These are phyloP conservation scores for Yponomeuta plumbellus DNA, from an alignment of 2,888 invertebrate genomes.

Conservation along the genomic window DNA sequence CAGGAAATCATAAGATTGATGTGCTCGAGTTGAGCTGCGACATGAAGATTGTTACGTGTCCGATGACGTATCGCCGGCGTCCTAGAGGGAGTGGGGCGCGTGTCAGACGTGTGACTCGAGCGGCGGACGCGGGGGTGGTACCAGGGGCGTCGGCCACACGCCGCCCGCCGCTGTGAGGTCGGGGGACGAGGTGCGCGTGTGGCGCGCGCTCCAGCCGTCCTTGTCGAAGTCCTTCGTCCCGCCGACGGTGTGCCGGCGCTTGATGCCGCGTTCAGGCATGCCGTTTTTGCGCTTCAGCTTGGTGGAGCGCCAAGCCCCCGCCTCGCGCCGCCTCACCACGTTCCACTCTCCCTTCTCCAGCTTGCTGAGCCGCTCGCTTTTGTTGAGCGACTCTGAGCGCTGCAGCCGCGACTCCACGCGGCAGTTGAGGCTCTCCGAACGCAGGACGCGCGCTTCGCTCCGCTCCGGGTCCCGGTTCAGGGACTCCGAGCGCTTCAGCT, in stretches of 20 bases:
- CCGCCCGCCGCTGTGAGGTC: slow-evolving; percentile 63
- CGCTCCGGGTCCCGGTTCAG: slow-evolving; percentile 75
- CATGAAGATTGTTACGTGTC: not conserved
- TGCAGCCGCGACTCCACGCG: slow-evolving; percentile 48
- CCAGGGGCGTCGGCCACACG: slow-evolving; percentile 48
- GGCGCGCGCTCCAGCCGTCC: slow-evolving; percentile 78
- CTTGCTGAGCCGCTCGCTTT: slow-evolving; percentile 69
- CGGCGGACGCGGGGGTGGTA: slow-evolving; percentile 51
- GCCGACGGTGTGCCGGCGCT: slow-evolving; percentile 93
- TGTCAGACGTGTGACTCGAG: slow-evolving; percentile 53
- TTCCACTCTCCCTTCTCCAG: slow-evolving; percentile 84
- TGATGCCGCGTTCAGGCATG: slow-evolving; percentile 88
- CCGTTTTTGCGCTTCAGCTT: slow-evolving; percentile 86
- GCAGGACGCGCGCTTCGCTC: slow-evolving; percentile 71
- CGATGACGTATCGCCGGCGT: slow-evolving; percentile 35
- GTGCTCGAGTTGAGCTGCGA: slow-evolving; percentile 8
- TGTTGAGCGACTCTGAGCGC: slow-evolving; percentile 46
- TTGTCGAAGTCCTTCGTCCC: slow-evolving; percentile 90
- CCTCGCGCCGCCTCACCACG: slow-evolving; percentile 79
- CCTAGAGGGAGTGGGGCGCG: slow-evolving; percentile 30
- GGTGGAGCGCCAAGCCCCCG: slow-evolving; percentile 71
- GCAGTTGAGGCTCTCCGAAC: slow-evolving; percentile 79
- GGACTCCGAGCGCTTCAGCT: slow-evolving; percentile 78
- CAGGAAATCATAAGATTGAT: slow-evolving; percentile 1
- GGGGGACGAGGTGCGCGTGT: slow-evolving; percentile 77